phyloP scores from a whole-genome alignment of 92 coral and sea anemone genomes.

The Porites cylindrica region DNA sequence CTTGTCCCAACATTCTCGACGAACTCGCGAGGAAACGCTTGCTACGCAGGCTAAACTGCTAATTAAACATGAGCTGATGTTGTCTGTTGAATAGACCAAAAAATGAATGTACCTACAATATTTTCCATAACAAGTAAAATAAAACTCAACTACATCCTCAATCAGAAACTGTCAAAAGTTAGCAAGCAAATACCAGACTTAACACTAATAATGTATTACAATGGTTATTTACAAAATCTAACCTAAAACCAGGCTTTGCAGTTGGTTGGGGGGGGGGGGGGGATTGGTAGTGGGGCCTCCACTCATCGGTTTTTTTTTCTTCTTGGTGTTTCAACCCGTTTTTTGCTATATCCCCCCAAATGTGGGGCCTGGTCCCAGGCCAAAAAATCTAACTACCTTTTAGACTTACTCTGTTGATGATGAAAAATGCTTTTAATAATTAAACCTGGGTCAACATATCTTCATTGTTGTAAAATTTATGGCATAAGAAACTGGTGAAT shows the following conservation, averaged over 20 bases:
- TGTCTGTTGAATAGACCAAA: background rate
- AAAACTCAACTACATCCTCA: background rate
- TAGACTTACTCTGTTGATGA: constrained; percentile 3
- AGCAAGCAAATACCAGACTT: background rate
- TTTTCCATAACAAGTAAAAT: background rate
- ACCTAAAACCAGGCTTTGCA: too few species aligned
- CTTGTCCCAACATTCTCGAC: too few species aligned
- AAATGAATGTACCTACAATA: background rate
- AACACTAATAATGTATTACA: background rate
- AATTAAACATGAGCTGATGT: background rate
- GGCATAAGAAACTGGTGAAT: background rate
- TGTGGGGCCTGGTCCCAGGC: too few species aligned
- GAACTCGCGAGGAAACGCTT: too few species aligned
- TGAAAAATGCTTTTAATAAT: background rate
- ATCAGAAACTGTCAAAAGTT: background rate
- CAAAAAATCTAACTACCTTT: background rate
- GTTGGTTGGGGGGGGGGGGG: too few species aligned
- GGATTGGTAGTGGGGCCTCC: too few species aligned
- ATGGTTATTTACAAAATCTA: background rate
- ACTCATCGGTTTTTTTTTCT: too few species aligned
- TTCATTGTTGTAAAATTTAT: constrained; percentile 11
- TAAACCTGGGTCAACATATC: too few species aligned
- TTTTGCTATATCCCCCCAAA: too few species aligned
- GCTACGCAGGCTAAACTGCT: too few species aligned
- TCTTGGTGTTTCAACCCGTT: too few species aligned